Evolutionary conservation across 2,888 invertebrate species (phyloP), one percentile per base, ranked within the genome.

Genomic region (Hoplodrina blanda): DNA sequence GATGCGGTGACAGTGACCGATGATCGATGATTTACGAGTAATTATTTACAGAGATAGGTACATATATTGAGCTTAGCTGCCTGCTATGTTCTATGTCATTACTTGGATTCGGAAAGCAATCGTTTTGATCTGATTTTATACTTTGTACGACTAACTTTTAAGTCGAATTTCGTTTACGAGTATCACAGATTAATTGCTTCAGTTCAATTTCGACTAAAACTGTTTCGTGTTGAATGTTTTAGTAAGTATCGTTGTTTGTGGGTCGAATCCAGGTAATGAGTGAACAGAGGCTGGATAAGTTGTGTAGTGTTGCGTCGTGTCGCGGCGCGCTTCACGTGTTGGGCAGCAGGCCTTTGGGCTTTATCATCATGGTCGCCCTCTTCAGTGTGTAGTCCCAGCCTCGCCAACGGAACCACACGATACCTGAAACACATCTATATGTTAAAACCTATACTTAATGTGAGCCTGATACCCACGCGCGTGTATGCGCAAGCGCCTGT

Each of bases 351-450:
- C 97, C 97, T 93, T 97, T 97, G 52, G 98, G 98, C 90, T 98
- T 98, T 89, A 99, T 99, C 98, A 98, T 98, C 98, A 99, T 98
- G 72, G 97, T 97, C 2, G 99, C 98, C 86, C 97, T 97, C 93
- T 98, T 98, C 78, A 99, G 94, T 20, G 98, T 98, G 95, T 99
- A 99, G 93, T 98, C 98, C 98, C 99, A 99, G 66, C 99, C 98
- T 94, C 98, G 97, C 98, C 98, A 99, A 88, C 98, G 97, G 97
- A 98, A 99, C 98, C 98, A 99, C 8, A 99, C 98, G 84, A 99
- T 98, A 79, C 98, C 98, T 98, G 92, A 75, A 91, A 88, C 57
- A 86, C 6, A 17, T 44, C 7, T 1, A 19, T 25, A 25, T 20
- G 25, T 73, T 41, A 17, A n/a, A 44, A 75, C 8, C 25, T 15